phyloP scores from a whole-genome alignment of 1,140 invertebrate genomes.

The Bombus balteatus region DNA sequence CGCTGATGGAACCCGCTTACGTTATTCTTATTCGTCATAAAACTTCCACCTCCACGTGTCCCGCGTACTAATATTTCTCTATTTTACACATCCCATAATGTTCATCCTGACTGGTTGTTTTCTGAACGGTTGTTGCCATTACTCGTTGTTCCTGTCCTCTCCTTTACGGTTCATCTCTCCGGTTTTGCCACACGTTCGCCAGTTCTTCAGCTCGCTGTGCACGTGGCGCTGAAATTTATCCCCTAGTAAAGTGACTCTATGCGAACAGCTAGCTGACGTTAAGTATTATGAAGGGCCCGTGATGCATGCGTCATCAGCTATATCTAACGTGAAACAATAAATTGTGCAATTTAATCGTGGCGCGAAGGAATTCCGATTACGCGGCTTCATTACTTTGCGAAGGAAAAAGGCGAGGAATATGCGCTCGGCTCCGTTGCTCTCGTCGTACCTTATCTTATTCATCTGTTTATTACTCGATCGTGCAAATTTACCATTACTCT shows the following conservation, averaged over 20 bases:
- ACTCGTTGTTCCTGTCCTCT: slow-evolving; percentile 14
- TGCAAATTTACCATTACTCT: not conserved
- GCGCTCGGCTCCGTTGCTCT: not conserved
- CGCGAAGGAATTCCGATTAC: slow-evolving; percentile 36
- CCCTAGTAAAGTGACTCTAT: slow-evolving; percentile 20
- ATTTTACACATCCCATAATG: not conserved
- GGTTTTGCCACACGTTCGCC: not conserved
- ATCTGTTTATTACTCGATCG: slow-evolving; percentile 16
- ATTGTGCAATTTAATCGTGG: slow-evolving; percentile 37
- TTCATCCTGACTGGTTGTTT: not conserved
- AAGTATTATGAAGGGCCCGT: slow-evolving; percentile 40
- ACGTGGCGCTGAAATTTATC: slow-evolving; percentile 53
- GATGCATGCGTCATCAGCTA: slow-evolving; percentile 27
- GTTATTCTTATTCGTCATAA: not conserved
- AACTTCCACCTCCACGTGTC: not conserved
- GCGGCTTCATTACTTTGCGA: slow-evolving; percentile 1
- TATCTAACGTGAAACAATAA: slow-evolving; percentile 30
- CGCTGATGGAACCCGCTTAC: not conserved
- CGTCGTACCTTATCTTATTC: not conserved
- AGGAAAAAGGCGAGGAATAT: not conserved
- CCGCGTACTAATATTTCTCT: not conserved
- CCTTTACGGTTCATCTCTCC: not conserved
- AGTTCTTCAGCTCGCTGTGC: slow-evolving; percentile 13
- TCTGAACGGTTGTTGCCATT: slow-evolving; percentile 17
- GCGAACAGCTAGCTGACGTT: slow-evolving; percentile 15